Base-by-base conservation (phyloP, 1,140 invertebrate genomes). In the Metopolophium dirhodum region DNA sequence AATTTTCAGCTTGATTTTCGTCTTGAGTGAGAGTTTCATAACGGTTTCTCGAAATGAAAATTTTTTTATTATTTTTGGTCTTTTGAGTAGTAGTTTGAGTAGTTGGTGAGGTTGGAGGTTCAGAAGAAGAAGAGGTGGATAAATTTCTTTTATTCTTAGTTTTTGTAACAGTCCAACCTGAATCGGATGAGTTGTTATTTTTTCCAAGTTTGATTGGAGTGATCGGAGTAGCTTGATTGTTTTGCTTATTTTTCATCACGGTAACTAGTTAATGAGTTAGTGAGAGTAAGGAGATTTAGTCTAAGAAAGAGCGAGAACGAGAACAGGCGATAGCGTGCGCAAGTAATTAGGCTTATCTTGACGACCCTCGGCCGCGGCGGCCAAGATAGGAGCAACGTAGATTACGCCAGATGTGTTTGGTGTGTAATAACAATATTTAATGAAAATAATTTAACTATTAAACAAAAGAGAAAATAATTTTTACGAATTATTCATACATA, bases 381-480 rank as follows among this genome's bases (percentile, higher is more conserved):
- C 82, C 82, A 83, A 83, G 82, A 83, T 83, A 83, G 82, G 82
- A 83, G 82, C 35, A 83, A 83, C 82, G 82, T 83, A 37, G 35
- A 83, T 83, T 83, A 83, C 82, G 18, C 82, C 82, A 83, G 35
- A 41, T 83, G 18, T 83, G 35, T 83, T 83, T 83, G 82, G 6
- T 83, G 82, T 37, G 35, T 83, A 83, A 83, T 83, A 83, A 83
- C 82, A 83, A 83, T 83, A 83, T 20, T 83, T 83, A 83, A 83
- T 83, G 20, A 83, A 83, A 83, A 83, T 83, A 83, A 23, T 83
- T 83, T 83, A 83, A 22, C 41, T 83, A 83, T 83, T 37, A 83
- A 83, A 41, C 35, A 37, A 41, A 47, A 47, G 82, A 83, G 20
- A 41, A 41, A 37, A 37, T 83, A 0, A 83, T 83, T 41, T 6